Conservation (phyloP, 2,113 vertebrate species). For the Antigone vipio region DNA sequence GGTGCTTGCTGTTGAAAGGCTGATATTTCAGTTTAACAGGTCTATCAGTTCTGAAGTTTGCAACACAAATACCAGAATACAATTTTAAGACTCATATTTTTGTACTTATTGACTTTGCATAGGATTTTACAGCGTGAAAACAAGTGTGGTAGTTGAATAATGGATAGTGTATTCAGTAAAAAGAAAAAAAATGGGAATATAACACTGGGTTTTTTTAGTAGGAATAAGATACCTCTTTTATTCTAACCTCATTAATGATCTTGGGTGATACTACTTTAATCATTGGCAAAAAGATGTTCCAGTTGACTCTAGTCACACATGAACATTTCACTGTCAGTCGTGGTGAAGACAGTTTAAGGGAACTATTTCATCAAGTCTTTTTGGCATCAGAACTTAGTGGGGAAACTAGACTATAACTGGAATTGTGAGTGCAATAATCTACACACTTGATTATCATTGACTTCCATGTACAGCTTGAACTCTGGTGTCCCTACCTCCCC, state of each 20-base stretch:
- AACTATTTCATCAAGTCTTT: background rate
- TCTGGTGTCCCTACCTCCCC: no score
- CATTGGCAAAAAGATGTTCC: background rate
- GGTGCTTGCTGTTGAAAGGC: background rate
- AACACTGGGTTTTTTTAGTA: background rate
- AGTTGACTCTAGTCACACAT: background rate
- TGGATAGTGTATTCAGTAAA: background rate
- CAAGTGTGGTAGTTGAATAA: background rate
- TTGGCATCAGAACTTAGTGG: background rate
- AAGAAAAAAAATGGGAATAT: background rate
- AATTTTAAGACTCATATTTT: slow-evolving; percentile 9
- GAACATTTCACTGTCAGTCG: background rate
- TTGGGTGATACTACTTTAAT: background rate
- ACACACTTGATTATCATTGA: background rate
- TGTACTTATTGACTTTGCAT: background rate
- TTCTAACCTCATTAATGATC: background rate
- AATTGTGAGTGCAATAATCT: background rate
- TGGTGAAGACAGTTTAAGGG: background rate
- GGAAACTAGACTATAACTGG: background rate
- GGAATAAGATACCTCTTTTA: background rate
- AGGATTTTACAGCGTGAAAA: background rate
- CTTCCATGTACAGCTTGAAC: background rate
- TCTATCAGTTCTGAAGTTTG: slow-evolving; percentile 15
- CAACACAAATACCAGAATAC: background rate
- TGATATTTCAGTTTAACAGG: slow-evolving; percentile 46